Evolutionary conservation across 2,113 vertebrate species (phyloP), one percentile per base, ranked within the genome.

Genomic region (Helogale parvula): DNA sequence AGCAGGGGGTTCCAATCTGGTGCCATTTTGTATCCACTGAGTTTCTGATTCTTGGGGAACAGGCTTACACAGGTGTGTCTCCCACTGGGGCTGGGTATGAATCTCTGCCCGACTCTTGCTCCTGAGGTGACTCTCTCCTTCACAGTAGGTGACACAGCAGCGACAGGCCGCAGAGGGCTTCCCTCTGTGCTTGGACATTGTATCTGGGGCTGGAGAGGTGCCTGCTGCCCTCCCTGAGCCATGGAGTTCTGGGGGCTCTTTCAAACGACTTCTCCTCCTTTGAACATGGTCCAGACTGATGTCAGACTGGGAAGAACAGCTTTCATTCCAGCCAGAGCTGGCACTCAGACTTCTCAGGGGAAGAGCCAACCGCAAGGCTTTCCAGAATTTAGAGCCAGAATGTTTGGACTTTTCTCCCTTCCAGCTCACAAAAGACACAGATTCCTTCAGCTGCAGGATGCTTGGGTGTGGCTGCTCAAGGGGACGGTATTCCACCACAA

Each of bases 301-400:
- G 98, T 99, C 99, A 0, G 99, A 99, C 97, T 99, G 99, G 0
- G 99, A 99, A 2, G 99, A 99, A 2, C 99, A 99, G 99, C 99
- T 99, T 97, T 99, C 99, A 0, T 99, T 99, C 98, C 99, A 98
- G 96, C 99, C 98, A 0, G 98, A 69, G 27, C 99, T 98, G 1
- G 99, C 95, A 0, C 98, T 99, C 12, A 99, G 98, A 7, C 99
- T 99, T 60, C 99, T 98, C 65, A 99, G 97, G 0, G 99, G 99
- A 96, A 99, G 98, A 2, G 99, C 99, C 1, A 99, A 98, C 63
- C 99, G 96, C 94, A 99, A 63, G 0, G 99, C 98, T 94, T 99
- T 99, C 99, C 99, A 99, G 98, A 99, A 99, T 47, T 98, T 99
- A 0, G 99, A 99, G 15, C 98, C 96, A 0, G 90, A 97, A 0